These are phyloP conservation scores for Onthophagus sagittarius DNA, from an alignment of 2,888 invertebrate genomes.

Conservation along the genomic window DNA sequence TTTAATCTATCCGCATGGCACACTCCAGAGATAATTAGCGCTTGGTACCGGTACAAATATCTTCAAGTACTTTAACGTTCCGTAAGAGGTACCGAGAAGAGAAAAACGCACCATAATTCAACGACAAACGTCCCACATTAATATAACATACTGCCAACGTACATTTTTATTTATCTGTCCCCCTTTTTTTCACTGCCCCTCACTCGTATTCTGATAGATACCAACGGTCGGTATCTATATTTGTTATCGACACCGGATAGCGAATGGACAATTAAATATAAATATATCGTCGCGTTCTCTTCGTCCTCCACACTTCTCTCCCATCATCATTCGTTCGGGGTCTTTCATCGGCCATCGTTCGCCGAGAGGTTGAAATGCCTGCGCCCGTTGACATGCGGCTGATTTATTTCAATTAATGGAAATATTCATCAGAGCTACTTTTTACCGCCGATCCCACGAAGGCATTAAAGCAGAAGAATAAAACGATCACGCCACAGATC, in stretches of 20 bases:
- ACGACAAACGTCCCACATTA: not conserved
- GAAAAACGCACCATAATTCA: conserved; percentile 8
- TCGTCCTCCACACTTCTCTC: not conserved
- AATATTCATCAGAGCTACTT: conserved; percentile 43
- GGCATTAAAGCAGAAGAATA: conserved; percentile 42
- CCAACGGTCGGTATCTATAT: conserved; percentile 19
- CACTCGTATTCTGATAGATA: conserved; percentile 14
- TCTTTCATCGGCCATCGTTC: conserved; percentile 10
- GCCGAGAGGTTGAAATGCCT: conserved; percentile 23
- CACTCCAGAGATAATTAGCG: not conserved
- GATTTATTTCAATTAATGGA: conserved; percentile 50
- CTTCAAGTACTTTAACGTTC: not conserved
- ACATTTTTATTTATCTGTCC: not conserved
- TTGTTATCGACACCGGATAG: conserved; percentile 22
- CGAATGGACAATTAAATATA: conserved; percentile 21
- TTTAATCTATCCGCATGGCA: not conserved
- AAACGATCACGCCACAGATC: conserved; percentile 10
- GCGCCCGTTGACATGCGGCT: conserved; percentile 33
- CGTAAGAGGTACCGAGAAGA: not conserved
- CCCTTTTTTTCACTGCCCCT: not conserved
- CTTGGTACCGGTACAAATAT: conserved; percentile 7
- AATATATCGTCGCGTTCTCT: conserved; percentile 6
- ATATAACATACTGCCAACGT: conserved; percentile 4
- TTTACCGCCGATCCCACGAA: conserved; percentile 36
- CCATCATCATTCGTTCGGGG: not conserved